phyloP scores from a whole-genome alignment of 2,888 invertebrate genomes.

The Folsomia manolachei region DNA sequence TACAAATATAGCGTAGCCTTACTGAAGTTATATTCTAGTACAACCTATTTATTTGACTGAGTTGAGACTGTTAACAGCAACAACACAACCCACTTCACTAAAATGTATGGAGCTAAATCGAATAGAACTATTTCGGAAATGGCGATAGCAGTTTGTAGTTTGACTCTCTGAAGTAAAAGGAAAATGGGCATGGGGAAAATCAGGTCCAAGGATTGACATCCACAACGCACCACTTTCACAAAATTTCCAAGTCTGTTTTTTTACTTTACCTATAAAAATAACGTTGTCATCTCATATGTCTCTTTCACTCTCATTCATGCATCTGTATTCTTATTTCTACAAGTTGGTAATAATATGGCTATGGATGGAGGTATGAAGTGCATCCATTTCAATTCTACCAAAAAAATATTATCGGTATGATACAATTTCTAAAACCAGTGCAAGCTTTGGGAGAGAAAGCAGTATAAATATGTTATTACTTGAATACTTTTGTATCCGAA shows the following conservation, averaged over 20 bases:
- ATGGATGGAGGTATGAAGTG: too few relatives aligned
- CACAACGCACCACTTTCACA: background rate
- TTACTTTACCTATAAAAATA: constrained; percentile 3
- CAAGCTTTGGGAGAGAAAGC: background rate
- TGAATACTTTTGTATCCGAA: background rate
- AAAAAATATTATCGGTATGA: background rate
- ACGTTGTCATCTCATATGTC: background rate
- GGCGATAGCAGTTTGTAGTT: background rate
- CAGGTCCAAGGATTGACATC: background rate
- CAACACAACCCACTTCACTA: background rate
- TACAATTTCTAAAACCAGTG: background rate
- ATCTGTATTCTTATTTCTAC: too few relatives aligned
- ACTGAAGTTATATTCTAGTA: too few relatives aligned
- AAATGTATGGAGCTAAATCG: background rate
- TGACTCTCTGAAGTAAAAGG: background rate
- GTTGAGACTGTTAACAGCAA: too few relatives aligned
- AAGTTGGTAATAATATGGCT: too few relatives aligned
- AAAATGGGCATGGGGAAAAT: background rate
- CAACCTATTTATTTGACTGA: too few relatives aligned
- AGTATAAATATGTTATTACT: constrained; percentile 1
- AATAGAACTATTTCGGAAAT: background rate
- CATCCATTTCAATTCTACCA: too few relatives aligned
- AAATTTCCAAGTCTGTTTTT: background rate
- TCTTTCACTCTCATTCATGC: background rate
- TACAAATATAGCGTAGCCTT: too few relatives aligned